Base-by-base conservation (phyloP, 2,797 vertebrate species). In the Perdix hodgsoniae region DNA sequence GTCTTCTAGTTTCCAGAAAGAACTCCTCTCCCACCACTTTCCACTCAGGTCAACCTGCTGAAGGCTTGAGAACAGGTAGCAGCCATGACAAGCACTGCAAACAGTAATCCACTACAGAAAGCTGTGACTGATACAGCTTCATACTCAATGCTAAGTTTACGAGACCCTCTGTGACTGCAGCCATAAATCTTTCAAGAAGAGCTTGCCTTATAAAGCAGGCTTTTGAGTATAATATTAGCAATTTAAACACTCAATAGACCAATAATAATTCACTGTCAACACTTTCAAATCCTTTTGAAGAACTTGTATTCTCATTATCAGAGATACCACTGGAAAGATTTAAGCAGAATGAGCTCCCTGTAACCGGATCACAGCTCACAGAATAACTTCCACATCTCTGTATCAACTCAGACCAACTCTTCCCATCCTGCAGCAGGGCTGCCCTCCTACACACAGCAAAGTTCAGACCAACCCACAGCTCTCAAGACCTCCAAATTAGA, bases 151-250 rank as follows among this genome's bases (percentile, higher is more conserved):
- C 45, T 90, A 40, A 63, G 75, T 94, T 94, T 86, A 89, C 89
- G 79, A 74, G 74, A 45, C 39, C 45, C 73, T 78, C 11, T 35
- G 70, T 70, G 71, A 72, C 66, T 72, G 17, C 29, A 91, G 54
- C 63, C 82, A 92, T 96, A 95, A 96, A 95, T 96, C 85, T 95
- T 93, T 91, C 94, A 95, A 33, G 40, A 94, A 15, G 37, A 91
- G 18, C 79, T 77, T 52, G 11, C 60, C 84, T 87, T 83, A 29
- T 81, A 91, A 88, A 93, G 87, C 69, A 65, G 61, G 54, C 24
- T 81, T 91, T 91, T 4, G 14, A 83, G 73, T 83, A 65, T 31
- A 77, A 45, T 72, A 91, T 93, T 95, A 93, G 85, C 94, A 96
- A 91, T 85, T 96, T 90, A 95, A 94, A 88, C 76, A 91, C 95